These are phyloP conservation scores for Monopterus albus DNA, from an alignment of 2,113 vertebrate species.

Conservation along the genomic window DNA sequence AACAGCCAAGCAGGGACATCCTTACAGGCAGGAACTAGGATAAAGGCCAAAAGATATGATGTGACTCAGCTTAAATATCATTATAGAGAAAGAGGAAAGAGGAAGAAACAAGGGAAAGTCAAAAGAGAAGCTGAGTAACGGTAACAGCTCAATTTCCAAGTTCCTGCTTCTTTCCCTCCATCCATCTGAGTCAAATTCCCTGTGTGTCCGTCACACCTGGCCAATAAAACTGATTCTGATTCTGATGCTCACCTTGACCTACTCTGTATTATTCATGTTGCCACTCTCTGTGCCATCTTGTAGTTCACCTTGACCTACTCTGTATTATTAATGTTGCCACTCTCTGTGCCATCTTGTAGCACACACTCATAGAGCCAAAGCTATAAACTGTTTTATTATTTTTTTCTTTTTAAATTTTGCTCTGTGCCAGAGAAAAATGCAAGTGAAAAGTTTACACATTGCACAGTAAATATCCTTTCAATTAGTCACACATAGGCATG, in stretches of 20 bases:
- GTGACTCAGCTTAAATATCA: slow-evolving; percentile 13
- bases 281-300: too few relatives aligned
- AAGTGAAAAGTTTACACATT: slow-evolving; percentile 8
- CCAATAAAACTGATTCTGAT: too few relatives aligned
- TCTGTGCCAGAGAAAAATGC: neutral
- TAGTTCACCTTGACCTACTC: slow-evolving; percentile 57
- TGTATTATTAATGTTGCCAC: slow-evolving; percentile 7
- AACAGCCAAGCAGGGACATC: neutral
- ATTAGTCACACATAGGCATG: neutral
- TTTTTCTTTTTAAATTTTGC: slow-evolving; percentile 13
- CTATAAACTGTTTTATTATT: too few relatives aligned
- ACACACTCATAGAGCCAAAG: neutral
- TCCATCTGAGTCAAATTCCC: too few relatives aligned
- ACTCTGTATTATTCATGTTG: too few relatives aligned
- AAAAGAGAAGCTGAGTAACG: neutral
- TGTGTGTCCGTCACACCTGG: too few relatives aligned
- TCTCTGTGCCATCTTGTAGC: slow-evolving; percentile 16
- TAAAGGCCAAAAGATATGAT: neutral
- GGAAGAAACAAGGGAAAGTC: neutral
- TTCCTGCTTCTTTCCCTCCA: slow-evolving; percentile 10
- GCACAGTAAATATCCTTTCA: neutral
- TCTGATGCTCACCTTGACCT: too few relatives aligned
- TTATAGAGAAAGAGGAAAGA: neutral
- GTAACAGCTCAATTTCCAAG: neutral
- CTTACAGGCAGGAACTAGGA: slow-evolving; percentile 14